Evolutionary conservation across 2,113 vertebrate genomes (phyloP).

Genomic region (Symphodus melops): DNA sequence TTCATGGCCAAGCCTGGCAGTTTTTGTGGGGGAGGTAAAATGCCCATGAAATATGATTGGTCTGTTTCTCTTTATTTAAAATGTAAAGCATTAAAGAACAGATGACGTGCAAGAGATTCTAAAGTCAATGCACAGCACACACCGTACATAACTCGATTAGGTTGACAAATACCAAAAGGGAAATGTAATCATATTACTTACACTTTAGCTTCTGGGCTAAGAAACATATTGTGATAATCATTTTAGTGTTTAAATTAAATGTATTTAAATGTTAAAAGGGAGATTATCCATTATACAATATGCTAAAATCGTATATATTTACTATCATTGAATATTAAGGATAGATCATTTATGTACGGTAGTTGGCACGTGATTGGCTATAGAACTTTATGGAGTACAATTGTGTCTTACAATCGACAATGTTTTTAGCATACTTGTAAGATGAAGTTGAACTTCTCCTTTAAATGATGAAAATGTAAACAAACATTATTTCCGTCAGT

Average conservation of each 20-base stretch:
- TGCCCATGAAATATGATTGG: conserved; percentile 30
- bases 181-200: background rate
- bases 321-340: background rate
- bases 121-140: background rate
- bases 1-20: conserved; percentile 21
- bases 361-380: background rate
- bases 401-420: too few species aligned
- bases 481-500: too few species aligned
- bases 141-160: background rate
- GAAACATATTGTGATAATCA: background rate
- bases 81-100: background rate
- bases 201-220: background rate
- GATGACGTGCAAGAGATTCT: background rate
- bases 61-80: conserved; percentile 9
- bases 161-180: conserved; percentile 1
- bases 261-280: too few species aligned
- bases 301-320: too few species aligned
- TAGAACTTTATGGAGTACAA: too few species aligned
- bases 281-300: too few species aligned
- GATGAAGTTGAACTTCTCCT: too few species aligned
- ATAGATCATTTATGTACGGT: background rate
- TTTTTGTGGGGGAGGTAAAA: conserved; percentile 48
- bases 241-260: too few species aligned
- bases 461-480: too few species aligned
- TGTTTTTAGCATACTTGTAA: too few species aligned